Evolutionary conservation across 2,797 vertebrate species (phyloP).

Genomic region (Platyrinchus mystaceus): DNA sequence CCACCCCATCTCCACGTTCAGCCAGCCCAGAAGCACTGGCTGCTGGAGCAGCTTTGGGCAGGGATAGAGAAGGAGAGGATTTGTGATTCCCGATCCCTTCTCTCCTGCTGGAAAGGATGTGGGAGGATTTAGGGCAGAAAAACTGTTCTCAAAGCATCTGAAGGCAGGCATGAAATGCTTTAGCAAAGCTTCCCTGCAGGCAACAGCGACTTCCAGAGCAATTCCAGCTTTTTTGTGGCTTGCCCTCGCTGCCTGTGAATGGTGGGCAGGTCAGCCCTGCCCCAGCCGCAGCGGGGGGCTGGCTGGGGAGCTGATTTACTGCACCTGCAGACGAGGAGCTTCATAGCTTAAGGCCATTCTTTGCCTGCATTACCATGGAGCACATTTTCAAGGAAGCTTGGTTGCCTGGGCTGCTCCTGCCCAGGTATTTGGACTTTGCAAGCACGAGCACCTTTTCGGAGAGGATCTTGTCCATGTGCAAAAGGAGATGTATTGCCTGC

Average conservation of each 20-base stretch:
- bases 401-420: neutral
- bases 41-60: neutral
- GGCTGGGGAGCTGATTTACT: neutral
- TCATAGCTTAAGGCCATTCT: neutral
- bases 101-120: neutral
- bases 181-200: conserved; percentile 42
- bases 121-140: conserved; percentile 33
- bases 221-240: neutral
- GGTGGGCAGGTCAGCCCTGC: neutral
- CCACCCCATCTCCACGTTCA: accelerated
- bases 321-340: neutral
- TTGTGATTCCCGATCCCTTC: accelerated
- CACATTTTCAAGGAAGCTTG: neutral
- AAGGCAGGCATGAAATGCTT: conserved; percentile 41
- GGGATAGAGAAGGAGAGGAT: neutral
- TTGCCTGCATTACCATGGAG: neutral
- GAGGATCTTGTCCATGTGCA: conserved; percentile 10
- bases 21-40: neutral
- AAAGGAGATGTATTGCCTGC: conserved; percentile 1
- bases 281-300: accelerated
- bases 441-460: neutral
- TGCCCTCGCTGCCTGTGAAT: neutral
- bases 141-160: neutral
- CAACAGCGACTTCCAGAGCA: neutral
- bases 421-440: conserved; percentile 11